Evolutionary conservation across 2,797 vertebrate genomes (phyloP).

Genomic region (Cynopterus sphinx): DNA sequence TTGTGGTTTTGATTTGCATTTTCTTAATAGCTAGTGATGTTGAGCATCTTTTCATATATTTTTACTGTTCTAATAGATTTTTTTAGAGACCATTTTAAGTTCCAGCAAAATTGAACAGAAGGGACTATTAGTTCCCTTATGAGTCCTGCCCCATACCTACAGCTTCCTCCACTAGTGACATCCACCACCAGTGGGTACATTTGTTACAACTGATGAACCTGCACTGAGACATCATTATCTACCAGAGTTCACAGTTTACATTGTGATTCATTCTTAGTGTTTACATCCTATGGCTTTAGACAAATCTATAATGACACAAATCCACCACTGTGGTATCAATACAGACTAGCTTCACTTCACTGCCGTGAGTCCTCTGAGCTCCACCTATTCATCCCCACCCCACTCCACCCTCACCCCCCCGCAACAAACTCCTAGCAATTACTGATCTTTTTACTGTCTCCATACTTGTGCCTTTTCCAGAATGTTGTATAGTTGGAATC

Average conservation of each 20-base stretch:
- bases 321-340: neutral
- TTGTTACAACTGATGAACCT: neutral
- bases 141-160: neutral
- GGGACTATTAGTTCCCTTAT: neutral
- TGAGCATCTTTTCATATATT: neutral
- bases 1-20: too few relatives aligned
- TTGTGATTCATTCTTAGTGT: neutral
- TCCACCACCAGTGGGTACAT: neutral
- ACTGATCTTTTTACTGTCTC: neutral
- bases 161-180: neutral
- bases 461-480: neutral
- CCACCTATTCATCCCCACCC: neutral
- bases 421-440: neutral
- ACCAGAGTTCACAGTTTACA: neutral
- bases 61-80: neutral
- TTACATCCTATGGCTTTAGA: neutral
- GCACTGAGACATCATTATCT: neutral
- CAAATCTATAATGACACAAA: neutral
- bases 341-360: slow-evolving; percentile 17
- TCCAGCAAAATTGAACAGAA: slow-evolving; percentile 13
- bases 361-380: neutral
- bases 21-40: too few relatives aligned
- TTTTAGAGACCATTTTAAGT: neutral
- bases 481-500: neutral
- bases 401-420: too few relatives aligned